phyloP scores from a whole-genome alignment of 2,888 invertebrate species.

The Drosophila lacicola region DNA sequence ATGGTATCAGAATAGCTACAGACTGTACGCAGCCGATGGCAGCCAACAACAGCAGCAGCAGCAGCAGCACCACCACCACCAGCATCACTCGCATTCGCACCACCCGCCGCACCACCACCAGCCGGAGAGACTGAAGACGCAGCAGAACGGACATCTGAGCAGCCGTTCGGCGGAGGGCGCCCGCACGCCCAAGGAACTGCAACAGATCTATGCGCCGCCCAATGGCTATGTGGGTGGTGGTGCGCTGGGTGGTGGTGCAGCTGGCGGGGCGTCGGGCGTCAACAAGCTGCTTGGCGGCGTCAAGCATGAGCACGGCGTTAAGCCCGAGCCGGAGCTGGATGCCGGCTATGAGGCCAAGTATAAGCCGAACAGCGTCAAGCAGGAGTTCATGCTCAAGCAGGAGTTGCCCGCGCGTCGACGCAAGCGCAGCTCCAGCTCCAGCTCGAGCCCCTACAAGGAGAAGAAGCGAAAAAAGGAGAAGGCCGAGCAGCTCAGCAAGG shows the following conservation, averaged over 20 bases:
- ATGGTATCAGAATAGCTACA: conserved; percentile 79
- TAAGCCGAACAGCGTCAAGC: conserved; percentile 74
- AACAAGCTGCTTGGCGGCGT: conserved; percentile 54
- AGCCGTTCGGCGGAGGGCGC: conserved; percentile 70
- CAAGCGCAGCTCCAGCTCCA: conserved; percentile 84
- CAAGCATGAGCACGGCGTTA: conserved; percentile 81
- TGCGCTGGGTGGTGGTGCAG: not conserved
- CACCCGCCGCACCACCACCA: conserved; percentile 48
- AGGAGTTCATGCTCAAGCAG: conserved; percentile 78
- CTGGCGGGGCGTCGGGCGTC: not conserved
- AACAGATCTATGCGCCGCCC: conserved; percentile 41
- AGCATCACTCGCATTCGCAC: conserved; percentile 49
- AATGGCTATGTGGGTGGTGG: conserved; percentile 53
- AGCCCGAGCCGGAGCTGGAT: conserved; percentile 77
- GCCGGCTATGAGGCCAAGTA: conserved; percentile 74
- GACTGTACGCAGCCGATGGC: conserved; percentile 55
- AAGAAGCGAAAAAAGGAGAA: conserved; percentile 85
- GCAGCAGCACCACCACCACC: conserved; percentile 55
- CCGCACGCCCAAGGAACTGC: conserved; percentile 72
- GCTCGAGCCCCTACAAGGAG: conserved; percentile 85
- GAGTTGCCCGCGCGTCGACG: conserved; percentile 72
- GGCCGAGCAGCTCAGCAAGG: conserved; percentile 56
- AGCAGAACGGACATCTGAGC: conserved; percentile 75
- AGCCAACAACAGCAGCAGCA: conserved; percentile 60
- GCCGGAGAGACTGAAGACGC: conserved; percentile 47